A percentile compares a stretch with the other conserved stretches of the same genome.
These are phyloP conservation scores for Microtus pennsylvanicus DNA, from an alignment of 2,113 vertebrate species.

Conservation along the genomic window DNA sequence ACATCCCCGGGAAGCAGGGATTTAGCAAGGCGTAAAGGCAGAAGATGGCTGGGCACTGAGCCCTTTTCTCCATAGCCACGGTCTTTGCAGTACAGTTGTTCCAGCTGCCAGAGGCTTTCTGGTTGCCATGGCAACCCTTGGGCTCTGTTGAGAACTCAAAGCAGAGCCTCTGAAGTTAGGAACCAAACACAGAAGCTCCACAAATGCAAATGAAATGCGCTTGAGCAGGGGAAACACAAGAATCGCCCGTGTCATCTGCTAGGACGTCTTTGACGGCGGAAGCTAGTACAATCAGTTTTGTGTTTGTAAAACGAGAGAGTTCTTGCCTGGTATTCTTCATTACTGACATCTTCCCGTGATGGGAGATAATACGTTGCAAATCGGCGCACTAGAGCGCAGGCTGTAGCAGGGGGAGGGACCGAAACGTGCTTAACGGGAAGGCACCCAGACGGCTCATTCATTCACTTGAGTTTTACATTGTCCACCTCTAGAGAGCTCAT, in stretches of 20 bases:
- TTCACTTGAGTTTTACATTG: background rate
- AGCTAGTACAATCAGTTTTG: background rate
- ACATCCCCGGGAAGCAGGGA: background rate
- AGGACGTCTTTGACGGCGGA: background rate
- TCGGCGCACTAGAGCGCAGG: background rate
- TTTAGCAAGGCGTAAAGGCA: constrained; percentile 26
- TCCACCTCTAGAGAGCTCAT: background rate
- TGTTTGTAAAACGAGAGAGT: constrained; percentile 27
- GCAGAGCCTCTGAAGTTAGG: constrained; percentile 76
- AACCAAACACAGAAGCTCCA: constrained; percentile 26
- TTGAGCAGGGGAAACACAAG: background rate
- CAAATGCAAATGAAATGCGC: background rate
- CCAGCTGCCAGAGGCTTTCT: constrained; percentile 77
- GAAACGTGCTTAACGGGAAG: background rate
- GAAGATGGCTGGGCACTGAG: constrained; percentile 68
- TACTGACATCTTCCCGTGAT: background rate
- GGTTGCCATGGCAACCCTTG: constrained; percentile 76
- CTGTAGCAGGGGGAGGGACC: background rate
- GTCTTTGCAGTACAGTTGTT: constrained; percentile 46
- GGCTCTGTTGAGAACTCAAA: constrained; percentile 71
- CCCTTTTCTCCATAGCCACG: constrained; percentile 18
- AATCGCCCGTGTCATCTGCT: background rate
- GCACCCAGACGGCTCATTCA: background rate
- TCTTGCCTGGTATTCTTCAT: constrained; percentile 14
- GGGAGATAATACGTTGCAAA: background rate